phyloP scores from a whole-genome alignment of 2,113 vertebrate species.

The Cynoglossus semilaevis region DNA sequence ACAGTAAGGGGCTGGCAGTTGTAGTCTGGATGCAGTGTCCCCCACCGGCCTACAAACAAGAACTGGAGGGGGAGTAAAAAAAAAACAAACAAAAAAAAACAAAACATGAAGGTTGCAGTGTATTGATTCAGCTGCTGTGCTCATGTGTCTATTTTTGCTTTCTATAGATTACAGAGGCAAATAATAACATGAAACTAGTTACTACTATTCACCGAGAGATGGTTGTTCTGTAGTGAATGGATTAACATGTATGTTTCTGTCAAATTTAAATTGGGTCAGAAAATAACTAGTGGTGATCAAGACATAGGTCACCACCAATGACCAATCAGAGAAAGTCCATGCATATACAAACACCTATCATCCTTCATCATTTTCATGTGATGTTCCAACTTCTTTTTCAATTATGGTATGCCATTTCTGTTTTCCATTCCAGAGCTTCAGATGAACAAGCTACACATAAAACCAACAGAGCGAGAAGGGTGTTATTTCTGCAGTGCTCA shows the following conservation, averaged over 20 bases:
- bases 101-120: conserved; percentile 9
- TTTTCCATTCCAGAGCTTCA: conserved; percentile 9
- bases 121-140: conserved; percentile 25
- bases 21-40: conserved; percentile 25
- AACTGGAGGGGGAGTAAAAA: conserved; percentile 18
- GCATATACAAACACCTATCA: too few relatives aligned
- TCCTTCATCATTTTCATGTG: not conserved
- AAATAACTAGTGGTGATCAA: too few relatives aligned
- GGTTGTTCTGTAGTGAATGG: too few relatives aligned
- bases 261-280: too few relatives aligned
- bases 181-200: too few relatives aligned
- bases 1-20: conserved; percentile 31
- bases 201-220: too few relatives aligned
- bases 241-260: too few relatives aligned
- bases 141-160: conserved; percentile 1
- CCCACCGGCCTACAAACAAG: not conserved
- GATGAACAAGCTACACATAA: conserved; percentile 15
- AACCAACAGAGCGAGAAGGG: conserved; percentile 12
- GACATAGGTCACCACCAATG: too few relatives aligned
- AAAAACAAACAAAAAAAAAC: too few relatives aligned
- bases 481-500: conserved; percentile 36
- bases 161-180: too few relatives aligned
- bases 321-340: too few relatives aligned
- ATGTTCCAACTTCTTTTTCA: not conserved
- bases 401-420: not conserved